Evolutionary conservation across 2,113 vertebrate genomes (phyloP), one percentile per base, ranked within the genome.

Genomic region (Colius striatus): DNA sequence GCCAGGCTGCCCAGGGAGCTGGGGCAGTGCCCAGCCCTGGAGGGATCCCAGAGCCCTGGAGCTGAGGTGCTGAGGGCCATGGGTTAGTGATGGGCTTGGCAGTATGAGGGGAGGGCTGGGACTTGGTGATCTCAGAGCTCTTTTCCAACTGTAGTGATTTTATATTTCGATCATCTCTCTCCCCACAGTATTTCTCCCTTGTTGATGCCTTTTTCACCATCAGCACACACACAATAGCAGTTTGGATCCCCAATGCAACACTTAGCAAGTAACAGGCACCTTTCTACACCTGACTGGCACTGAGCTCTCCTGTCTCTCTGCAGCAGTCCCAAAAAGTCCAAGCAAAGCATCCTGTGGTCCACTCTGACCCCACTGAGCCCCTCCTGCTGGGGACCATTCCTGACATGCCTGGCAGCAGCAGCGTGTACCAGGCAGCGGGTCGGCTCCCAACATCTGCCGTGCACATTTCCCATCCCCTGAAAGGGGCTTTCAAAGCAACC

Each of bases 391-490:
- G 53, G 57, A 75, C 17, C 22, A 22, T 19, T 72, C 57, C 71
- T 81, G 87, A 6, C 55, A 25, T 23, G 82, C 3, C 43, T 67
- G 76, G 68, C 72, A 89, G 23, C 53, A 76, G 27, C 5, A 0
- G 15, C 13, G 2, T 0, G 0, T 29, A 20, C 92, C 78, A 77
- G 84, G 85, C 45, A 9, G 73, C 0, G 5, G 82, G 83, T 71
- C 61, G 25, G 79, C 92, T 94, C 57, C 90, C 25, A 41, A 91
- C 97, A 97, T 90, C 97, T 97, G 95, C 84, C 61, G 10, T 25
- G 75, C 92, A 85, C 77, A 85, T 87, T 96, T 91, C 55, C 63
- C 67, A 74, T n/a, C 60, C 83, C 89, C 87, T 75, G 74, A 92
- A 27, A 94, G 75, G 89, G 93, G 81, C 11, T 88, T 82, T 90